Percentiles rank a stretch among this genome's conserved stretches.
Conservation (phyloP, 2,888 invertebrate genomes). For the Laothoe populi region DNA sequence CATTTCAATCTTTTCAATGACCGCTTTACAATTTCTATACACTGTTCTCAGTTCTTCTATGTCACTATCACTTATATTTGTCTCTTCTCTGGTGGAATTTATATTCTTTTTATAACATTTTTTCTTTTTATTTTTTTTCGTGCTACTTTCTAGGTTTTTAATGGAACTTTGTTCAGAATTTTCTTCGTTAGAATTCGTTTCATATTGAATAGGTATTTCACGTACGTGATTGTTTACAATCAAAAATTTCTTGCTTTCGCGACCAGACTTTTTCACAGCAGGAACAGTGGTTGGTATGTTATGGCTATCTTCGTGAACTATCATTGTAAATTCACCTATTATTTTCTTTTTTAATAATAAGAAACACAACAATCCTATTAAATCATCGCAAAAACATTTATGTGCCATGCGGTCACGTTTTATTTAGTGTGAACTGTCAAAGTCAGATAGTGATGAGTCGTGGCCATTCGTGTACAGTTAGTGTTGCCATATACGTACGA, state of each 20-base stretch:
- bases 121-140: constrained; percentile 35
- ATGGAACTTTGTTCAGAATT: constrained; percentile 32
- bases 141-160: constrained; percentile 18
- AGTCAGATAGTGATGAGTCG: background rate
- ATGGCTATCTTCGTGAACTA: constrained; percentile 53
- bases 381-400: background rate
- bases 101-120: constrained; percentile 32
- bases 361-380: background rate
- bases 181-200: constrained; percentile 11
- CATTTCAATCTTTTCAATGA: constrained; percentile 65
- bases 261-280: constrained; percentile 41
- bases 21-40: constrained; percentile 66
- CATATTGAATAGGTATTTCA: constrained; percentile 39
- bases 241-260: constrained; percentile 52
- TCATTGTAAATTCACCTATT: constrained; percentile 45
- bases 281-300: constrained; percentile 45
- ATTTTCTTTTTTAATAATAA: background rate
- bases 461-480: background rate
- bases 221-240: constrained; percentile 61
- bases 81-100: constrained; percentile 24
- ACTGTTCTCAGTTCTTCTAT: constrained; percentile 62
- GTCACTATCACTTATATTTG: constrained; percentile 54
- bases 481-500: background rate
- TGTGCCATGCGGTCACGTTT: background rate
- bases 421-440: background rate